Base-by-base conservation (phyloP, 2,888 invertebrate species). In the Torymus texanus region DNA sequence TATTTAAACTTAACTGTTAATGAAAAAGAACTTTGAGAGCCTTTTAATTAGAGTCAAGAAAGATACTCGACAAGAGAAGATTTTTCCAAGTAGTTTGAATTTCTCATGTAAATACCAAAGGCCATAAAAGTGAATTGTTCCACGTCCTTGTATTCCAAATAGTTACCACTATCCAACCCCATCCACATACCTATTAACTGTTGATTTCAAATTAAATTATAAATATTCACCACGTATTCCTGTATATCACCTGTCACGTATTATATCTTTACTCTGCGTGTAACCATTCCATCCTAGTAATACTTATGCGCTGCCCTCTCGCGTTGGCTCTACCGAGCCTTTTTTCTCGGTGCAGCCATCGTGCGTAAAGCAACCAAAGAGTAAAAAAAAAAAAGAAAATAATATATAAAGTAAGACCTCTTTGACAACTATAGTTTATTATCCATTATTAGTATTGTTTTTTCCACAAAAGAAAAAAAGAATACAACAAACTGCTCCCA, bases 401-500 rank as follows among this genome's bases (percentile, higher is more conserved):
- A 61, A 13, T 61, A 41, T 58, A 41, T 41, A 41, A 41, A 41
- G 41, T 41, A 41, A 41, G 41, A 41, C 5, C 41, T 41, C 41
- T 41, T 41, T 41, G 41, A 41, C 41, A 56, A 76, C 50, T 18
- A 74, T 68, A 74, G 68, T 51, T 53, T 53, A 58, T 55, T 66
- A 78, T 71, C 70, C 76, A 73, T 71, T 53, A 78, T 67, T 78
- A 73, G 73, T 51, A 55, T 78, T 78, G 72, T 78, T 73, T 72
- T 59, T 51, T 14, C 53, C 10, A 66, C 21, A 53, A 55, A 24
- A 62, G 66, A 72, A 66, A 66, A 21, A 70, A 62, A 70, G 55
- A 56, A 21, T 67, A 73, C 11, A 68, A 74, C 3, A 76, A 65
- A 80, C 21, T 73, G 75, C 86, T 86, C 85, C 87, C 86, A 89